These are phyloP conservation scores for Melinaea menophilus DNA, from an alignment of 2,888 invertebrate genomes.

Conservation along the genomic window DNA sequence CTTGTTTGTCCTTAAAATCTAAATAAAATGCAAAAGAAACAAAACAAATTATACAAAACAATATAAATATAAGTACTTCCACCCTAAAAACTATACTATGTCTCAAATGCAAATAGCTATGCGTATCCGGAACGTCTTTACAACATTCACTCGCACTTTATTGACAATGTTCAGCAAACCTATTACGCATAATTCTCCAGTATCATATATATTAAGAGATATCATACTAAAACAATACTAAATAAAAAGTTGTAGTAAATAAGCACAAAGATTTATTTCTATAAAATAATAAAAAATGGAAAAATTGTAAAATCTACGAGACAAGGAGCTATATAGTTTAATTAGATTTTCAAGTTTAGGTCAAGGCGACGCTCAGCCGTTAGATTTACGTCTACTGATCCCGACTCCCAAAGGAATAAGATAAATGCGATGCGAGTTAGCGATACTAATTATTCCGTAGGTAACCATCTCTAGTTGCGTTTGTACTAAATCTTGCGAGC, in stretches of 20 bases:
- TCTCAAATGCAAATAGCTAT: slow-evolving; percentile 66
- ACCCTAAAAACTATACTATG: slow-evolving; percentile 66
- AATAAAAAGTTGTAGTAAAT: not conserved
- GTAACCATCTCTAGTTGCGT: too few relatives aligned
- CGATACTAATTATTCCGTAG: slow-evolving; percentile 23
- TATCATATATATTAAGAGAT: not conserved
- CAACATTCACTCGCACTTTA: slow-evolving; percentile 71
- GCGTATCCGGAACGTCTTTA: slow-evolving; percentile 63
- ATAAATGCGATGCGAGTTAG: too few relatives aligned
- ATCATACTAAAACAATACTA: not conserved
- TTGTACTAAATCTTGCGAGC: too few relatives aligned
- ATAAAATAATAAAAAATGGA: slow-evolving; percentile 51
- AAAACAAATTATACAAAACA: too few relatives aligned
- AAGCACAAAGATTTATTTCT: slow-evolving; percentile 12
- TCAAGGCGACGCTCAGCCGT: too few relatives aligned
- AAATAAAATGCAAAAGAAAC: too few relatives aligned
- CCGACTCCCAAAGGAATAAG: too few relatives aligned
- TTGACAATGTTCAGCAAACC: slow-evolving; percentile 43
- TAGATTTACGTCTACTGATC: too few relatives aligned
- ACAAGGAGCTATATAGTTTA: slow-evolving; percentile 63
- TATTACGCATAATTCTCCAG: slow-evolving; percentile 36
- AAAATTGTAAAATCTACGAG: slow-evolving; percentile 68
- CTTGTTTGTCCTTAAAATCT: too few relatives aligned
- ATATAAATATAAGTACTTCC: slow-evolving; percentile 43
- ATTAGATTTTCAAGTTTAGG: too few relatives aligned